Base-by-base conservation (phyloP, 2,113 vertebrate species). In the Oxyruncus cristatus region DNA sequence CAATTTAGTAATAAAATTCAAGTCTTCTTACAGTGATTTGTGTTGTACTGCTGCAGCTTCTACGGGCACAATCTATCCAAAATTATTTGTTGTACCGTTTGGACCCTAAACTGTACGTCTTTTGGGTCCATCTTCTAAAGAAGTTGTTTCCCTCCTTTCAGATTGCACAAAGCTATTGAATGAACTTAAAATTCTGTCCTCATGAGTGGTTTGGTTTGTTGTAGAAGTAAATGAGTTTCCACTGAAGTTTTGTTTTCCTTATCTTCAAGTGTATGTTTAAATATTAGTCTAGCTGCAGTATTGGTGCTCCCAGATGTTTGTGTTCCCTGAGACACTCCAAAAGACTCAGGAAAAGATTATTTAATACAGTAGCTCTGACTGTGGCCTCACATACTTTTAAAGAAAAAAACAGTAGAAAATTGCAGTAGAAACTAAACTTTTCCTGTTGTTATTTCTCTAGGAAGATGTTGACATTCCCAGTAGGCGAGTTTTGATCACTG, bases 401-500 rank as follows among this genome's bases (percentile, higher is more conserved):
- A 63, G 33, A 19, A 61, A 77, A 77, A 88, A 33, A 1, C 11
- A 53, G 16, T 42, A 58, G 8, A 49, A 68, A 66, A 24, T 28
- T 59, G 53, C 3, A 81, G 14, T 39, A 23, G 28, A 65, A 93
- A 55, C 16, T 46, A 87, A 94, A 50, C 78, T 44, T 84, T 32
- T 88, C 9, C 28, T 92, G 26, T 79, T 82, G 19, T 37, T 2
- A 0, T 95, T 96, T 66, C 88, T 77, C 46, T 72, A 98, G 99
- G 99, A 99, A 94, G 98, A 98, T 92, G 97, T 97, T 23, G 93
- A 97, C 27, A 79, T 98, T 46, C 98, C 98, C 20, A 97, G 70
- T 26, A 98, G 97, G 49, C 98, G 98, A 68, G 98, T 98, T 72
- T 95, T 99, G 87, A 97, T 99, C 86, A 99, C 99, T 1, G 99